Conservation (phyloP, 2,113 vertebrate genomes). For the Cromileptes altivelis region DNA sequence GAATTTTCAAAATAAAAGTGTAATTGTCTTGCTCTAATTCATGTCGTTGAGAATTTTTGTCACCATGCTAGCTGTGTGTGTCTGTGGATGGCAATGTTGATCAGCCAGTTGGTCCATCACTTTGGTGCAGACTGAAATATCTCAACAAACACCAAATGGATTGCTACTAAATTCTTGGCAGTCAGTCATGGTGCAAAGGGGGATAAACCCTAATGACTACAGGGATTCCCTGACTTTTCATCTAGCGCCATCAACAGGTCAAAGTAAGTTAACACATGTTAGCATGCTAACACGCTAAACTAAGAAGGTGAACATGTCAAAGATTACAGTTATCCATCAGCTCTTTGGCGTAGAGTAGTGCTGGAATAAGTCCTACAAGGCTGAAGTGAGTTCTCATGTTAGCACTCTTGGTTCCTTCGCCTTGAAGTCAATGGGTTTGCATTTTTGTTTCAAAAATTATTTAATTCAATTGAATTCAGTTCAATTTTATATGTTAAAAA, state of each 20-base stretch:
- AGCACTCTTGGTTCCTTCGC: too few species aligned
- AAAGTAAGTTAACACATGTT: not conserved
- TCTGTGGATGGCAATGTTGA: not conserved
- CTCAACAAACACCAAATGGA: not conserved
- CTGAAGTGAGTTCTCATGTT: too few species aligned
- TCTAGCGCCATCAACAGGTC: not conserved
- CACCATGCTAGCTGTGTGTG: not conserved
- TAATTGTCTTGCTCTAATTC: constrained; percentile 23
- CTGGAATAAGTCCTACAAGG: too few species aligned
- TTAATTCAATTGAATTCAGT: too few species aligned
- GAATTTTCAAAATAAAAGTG: constrained; percentile 71
- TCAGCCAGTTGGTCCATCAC: not conserved
- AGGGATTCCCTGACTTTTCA: not conserved
- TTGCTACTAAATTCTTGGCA: not conserved
- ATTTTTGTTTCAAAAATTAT: too few species aligned
- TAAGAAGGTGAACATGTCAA: too few species aligned
- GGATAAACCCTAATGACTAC: not conserved
- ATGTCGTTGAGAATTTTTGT: not conserved
- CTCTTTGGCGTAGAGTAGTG: not conserved
- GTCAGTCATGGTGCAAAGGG: not conserved
- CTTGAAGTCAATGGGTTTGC: too few species aligned
- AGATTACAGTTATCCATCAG: too few species aligned
- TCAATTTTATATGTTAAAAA: too few species aligned
- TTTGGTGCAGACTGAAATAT: not conserved
- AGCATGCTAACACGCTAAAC: too few species aligned